A percentile compares a stretch with the other conserved stretches of the same genome.
Evolutionary conservation across 2,888 invertebrate genomes (phyloP).

Genomic region (Spilarctia lutea): DNA sequence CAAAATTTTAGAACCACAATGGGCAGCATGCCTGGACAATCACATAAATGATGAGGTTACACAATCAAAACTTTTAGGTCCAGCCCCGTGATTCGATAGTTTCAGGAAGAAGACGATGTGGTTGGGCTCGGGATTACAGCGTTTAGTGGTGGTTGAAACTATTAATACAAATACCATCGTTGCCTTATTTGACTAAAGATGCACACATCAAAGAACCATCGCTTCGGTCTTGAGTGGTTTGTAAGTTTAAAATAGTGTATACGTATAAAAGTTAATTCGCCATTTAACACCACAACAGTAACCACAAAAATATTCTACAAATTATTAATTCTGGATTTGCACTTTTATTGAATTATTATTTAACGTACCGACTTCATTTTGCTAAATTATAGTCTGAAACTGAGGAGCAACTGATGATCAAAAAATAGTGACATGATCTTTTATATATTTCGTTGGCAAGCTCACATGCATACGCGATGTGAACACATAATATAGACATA

Average conservation of each 20-base stretch:
- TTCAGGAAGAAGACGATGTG: neutral
- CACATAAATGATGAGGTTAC: neutral
- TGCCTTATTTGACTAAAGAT: neutral
- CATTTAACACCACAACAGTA: neutral
- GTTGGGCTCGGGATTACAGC: neutral
- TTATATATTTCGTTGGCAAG: conserved; percentile 78
- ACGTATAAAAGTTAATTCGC: neutral
- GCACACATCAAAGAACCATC: too few species aligned
- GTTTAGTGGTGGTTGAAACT: neutral
- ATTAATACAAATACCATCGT: neutral
- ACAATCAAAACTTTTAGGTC: neutral
- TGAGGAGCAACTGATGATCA: conserved; percentile 77
- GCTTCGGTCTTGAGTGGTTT: neutral
- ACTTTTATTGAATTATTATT: neutral
- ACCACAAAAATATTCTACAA: neutral
- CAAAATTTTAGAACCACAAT: neutral
- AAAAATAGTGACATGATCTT: conserved; percentile 70
- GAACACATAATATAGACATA: conserved; percentile 41
- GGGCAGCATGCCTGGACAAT: neutral
- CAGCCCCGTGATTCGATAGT: neutral
- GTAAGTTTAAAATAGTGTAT: neutral
- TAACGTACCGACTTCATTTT: conserved; percentile 81
- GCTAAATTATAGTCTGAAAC: conserved; percentile 64
- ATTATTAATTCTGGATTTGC: neutral
- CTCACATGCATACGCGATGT: conserved; percentile 54